Conservation (phyloP, 2,113 vertebrate genomes). For the Notothenia coriiceps region DNA sequence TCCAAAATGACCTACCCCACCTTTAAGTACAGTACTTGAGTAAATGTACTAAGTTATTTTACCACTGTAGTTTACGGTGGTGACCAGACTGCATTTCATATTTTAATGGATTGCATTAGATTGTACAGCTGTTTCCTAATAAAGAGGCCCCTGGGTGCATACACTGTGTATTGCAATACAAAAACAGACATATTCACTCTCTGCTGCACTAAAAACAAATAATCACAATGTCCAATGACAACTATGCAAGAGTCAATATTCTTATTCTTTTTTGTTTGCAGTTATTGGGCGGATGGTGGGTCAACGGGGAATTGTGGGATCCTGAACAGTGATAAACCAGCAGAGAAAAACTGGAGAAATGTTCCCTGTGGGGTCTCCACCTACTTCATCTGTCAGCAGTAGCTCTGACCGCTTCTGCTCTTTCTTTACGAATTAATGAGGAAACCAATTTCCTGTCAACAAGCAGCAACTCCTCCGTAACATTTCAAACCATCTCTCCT, state of each 20-base stretch:
- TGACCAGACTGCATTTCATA: no score
- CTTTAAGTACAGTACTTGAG: no score
- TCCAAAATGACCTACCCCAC: no score
- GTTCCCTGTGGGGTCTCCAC: accelerated
- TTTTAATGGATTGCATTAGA: background rate
- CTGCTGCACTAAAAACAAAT: background rate
- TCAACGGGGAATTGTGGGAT: slow-evolving; percentile 45
- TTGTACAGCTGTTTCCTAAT: background rate
- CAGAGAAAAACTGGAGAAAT: slow-evolving; percentile 66
- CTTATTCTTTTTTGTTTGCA: slow-evolving; percentile 34
- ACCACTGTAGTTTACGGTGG: no score
- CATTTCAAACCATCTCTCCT: background rate
- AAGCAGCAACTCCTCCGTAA: slow-evolving; percentile 16
- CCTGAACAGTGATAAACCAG: background rate
- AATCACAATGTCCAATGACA: background rate
- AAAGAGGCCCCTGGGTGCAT: background rate
- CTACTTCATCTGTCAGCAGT: slow-evolving; percentile 80
- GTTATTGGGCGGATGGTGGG: slow-evolving; percentile 34
- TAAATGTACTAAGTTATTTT: no score
- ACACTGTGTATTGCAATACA: no score
- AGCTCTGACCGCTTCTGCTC: background rate
- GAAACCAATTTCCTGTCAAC: background rate
- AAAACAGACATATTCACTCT: background rate
- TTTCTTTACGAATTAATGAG: background rate
- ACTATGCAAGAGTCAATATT: no score